A percentile compares a stretch with the other conserved stretches of the same genome.
These are phyloP conservation scores for Batillaria attramentaria DNA, from an alignment of 1,140 invertebrate species.

Conservation along the genomic window DNA sequence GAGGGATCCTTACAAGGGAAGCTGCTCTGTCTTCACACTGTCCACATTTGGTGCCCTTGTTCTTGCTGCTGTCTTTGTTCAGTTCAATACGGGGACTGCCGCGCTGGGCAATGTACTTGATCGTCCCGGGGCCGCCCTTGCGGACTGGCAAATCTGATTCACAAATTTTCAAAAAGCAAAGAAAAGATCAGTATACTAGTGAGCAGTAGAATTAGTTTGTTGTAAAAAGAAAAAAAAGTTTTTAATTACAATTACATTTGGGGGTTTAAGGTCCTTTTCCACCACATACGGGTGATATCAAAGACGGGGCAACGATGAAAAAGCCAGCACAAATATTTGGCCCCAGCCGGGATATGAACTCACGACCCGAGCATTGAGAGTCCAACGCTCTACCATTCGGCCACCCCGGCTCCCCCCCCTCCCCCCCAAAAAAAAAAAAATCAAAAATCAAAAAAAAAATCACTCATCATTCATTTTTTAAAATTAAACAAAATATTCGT, in stretches of 20 bases:
- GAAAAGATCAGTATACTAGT: neutral
- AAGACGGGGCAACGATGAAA: no score
- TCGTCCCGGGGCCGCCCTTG: constrained; percentile 64
- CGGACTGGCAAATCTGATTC: constrained; percentile 56
- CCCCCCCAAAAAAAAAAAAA: no score
- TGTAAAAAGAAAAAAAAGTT: neutral
- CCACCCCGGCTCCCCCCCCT: no score
- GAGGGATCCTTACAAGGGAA: constrained; percentile 64
- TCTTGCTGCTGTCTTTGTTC: constrained; percentile 48
- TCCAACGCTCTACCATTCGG: no score
- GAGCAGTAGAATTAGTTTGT: no score
- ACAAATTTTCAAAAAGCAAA: neutral
- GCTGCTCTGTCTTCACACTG: constrained; percentile 71
- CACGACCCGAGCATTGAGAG: no score
- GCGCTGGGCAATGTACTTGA: constrained; percentile 64
- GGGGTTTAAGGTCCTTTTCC: neutral
- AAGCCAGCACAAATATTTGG: neutral
- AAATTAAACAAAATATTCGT: neutral
- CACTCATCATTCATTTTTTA: neutral
- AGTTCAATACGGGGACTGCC: constrained; percentile 5
- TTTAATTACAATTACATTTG: neutral
- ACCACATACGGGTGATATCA: no score
- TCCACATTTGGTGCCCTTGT: constrained; percentile 68
- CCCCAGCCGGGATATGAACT: no score
- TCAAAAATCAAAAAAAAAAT: no score